These are phyloP conservation scores for Bufo bufo DNA, from an alignment of 2,113 vertebrate genomes.

Conservation along the genomic window DNA sequence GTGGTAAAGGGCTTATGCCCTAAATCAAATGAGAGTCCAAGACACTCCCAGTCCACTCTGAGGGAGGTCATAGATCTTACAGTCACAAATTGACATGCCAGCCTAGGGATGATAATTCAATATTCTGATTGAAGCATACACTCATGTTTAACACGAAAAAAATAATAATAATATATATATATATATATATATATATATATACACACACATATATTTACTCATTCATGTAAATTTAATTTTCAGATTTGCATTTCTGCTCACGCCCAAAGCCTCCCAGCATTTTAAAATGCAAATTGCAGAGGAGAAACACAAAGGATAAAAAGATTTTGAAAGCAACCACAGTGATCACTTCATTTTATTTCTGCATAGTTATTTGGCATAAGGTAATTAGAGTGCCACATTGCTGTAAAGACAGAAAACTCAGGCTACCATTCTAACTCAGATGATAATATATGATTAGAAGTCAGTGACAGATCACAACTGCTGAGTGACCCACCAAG, in stretches of 20 bases:
- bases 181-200: constrained; percentile 20
- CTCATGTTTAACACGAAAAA: background rate
- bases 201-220: background rate
- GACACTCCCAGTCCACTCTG: background rate
- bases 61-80: background rate
- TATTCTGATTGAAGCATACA: background rate
- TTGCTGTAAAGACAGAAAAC: constrained; percentile 83
- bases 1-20: background rate
- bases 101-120: background rate
- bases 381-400: constrained; percentile 88
- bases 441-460: constrained; percentile 97
- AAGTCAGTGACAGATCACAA: constrained; percentile 98
- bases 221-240: background rate
- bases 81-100: background rate
- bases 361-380: constrained; percentile 86
- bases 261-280: constrained; percentile 54
- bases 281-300: constrained; percentile 84
- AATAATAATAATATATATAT: constrained; percentile 26
- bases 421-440: constrained; percentile 85
- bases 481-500: constrained; percentile 95
- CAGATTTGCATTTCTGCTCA: background rate
- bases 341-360: constrained; percentile 87
- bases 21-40: background rate
- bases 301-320: constrained; percentile 81
- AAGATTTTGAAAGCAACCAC: constrained; percentile 83